A percentile compares a stretch with the other conserved stretches of the same genome.
These are phyloP conservation scores for Neodiprion fabricii DNA, from an alignment of 1,140 invertebrate genomes.

Conservation along the genomic window DNA sequence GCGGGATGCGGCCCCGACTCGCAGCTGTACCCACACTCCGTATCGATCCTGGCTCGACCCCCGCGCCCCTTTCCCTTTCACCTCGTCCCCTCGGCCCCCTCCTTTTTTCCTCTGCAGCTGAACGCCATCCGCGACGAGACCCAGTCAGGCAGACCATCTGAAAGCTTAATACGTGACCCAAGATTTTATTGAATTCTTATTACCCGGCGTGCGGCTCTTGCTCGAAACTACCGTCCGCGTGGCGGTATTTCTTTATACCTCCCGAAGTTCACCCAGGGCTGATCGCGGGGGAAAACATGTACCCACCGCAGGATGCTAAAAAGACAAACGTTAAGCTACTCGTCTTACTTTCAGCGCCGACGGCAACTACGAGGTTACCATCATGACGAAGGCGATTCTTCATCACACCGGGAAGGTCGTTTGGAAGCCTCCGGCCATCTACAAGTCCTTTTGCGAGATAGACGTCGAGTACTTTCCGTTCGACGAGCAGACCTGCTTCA, in stretches of 20 bases:
- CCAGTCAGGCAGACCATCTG: conserved; percentile 4
- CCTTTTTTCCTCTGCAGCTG: conserved; percentile 16
- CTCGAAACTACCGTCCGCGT: conserved; percentile 17
- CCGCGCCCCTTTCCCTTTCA: not conserved
- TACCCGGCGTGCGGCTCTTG: conserved; percentile 21
- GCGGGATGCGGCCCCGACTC: not conserved
- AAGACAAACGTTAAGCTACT: not conserved
- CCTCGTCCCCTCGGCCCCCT: not conserved
- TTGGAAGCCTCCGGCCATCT: conserved; percentile 98
- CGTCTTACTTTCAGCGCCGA: conserved; percentile 79
- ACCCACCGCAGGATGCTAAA: not conserved
- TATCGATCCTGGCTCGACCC: not conserved
- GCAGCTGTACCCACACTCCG: conserved; percentile 9
- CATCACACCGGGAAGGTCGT: conserved; percentile 92
- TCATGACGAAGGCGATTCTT: conserved; percentile 95
- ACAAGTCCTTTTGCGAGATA: conserved; percentile 97
- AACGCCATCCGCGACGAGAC: conserved; percentile 8
- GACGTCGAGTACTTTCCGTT: conserved; percentile 97
- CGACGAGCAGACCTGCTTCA: conserved; percentile 94
- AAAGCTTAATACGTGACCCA: conserved; percentile 7
- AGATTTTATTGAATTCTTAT: conserved; percentile 4
- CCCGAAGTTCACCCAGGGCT: not conserved
- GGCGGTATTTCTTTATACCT: conserved; percentile 27
- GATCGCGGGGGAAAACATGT: not conserved
- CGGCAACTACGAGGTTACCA: conserved; percentile 97